Base-by-base conservation (phyloP, 2,888 invertebrate species). In the Myathropa florea region DNA sequence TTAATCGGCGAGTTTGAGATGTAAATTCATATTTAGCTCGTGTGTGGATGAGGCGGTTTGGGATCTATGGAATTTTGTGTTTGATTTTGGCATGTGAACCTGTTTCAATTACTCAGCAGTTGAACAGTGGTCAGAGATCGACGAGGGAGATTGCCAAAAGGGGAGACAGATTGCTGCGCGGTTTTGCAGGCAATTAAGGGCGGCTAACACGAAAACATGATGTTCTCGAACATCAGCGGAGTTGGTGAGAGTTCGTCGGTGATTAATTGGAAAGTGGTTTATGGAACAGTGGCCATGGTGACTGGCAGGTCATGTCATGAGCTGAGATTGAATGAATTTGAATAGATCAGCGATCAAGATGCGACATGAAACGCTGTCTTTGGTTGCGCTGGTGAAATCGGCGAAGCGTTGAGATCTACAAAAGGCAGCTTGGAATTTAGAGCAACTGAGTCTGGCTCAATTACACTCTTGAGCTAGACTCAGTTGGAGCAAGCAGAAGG, bases 31-130 rank as follows among this genome's bases (percentile, higher is more conserved):
- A 46, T 46, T 46, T 46, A 18, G 18, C 46, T 33, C 33, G 33
- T n/a, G 46, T 46, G 18, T 30, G 30, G 10, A 9, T 30, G 2
- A 10, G 9, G 2, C 3, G 10, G 0, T n/a, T 33, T 18, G 46
- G 18, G 46, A 46, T 46, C 46, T 46, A 46, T 46, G 46, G 46
- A 18, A 46, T 46, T 46, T 18, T 7, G 46, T 72, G 21, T 61
- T 21, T 3, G 71, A 72, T 72, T 28, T 39, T 14, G 61, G 12
- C 9, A 61, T n/a, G 39, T 46, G 23, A 72, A 72, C 72, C 30
- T 53, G 72, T 72, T 72, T 72, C 63, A 72, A 55, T 63, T 53
- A 53, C 60, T 53, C 53, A 30, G 30, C 53, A 30, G 30, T 30
- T 12, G 46, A 46, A 18, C 7, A 7, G 18, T n/a, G n/a, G n/a